Evolutionary conservation across 2,888 invertebrate species (phyloP).

Genomic region (Morpho helenor): DNA sequence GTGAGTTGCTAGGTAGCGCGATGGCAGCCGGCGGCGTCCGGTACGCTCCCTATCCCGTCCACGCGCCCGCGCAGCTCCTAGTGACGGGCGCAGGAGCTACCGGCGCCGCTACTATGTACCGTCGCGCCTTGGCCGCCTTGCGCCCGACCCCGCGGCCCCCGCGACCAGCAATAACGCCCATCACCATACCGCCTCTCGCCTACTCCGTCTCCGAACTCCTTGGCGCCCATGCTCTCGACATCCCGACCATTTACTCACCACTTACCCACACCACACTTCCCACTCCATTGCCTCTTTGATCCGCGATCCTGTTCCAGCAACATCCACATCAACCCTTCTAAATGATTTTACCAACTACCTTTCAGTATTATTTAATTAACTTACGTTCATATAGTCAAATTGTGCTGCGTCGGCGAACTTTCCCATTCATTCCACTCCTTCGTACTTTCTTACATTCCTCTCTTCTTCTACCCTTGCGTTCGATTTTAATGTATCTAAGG

Average conservation of each 20-base stretch:
- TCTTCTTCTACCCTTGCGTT: conserved; percentile 49
- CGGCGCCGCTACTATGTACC: conserved; percentile 61
- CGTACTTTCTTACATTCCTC: conserved; percentile 63
- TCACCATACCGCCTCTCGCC: conserved; percentile 63
- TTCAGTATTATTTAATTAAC: conserved; percentile 10
- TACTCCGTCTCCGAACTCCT: conserved; percentile 79
- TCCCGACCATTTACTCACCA: conserved; percentile 83
- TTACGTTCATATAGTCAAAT: conserved; percentile 11
- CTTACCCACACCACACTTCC: conserved; percentile 84
- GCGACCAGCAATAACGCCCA: conserved; percentile 59
- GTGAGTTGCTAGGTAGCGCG: conserved; percentile 95
- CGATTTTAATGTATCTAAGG: conserved; percentile 51
- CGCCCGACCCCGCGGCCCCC: conserved; percentile 62
- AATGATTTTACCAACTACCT: conserved; percentile 23
- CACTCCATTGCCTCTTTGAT: conserved; percentile 71
- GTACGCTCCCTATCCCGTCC: conserved; percentile 82
- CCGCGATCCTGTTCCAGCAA: conserved; percentile 73
- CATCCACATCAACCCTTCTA: conserved; percentile 71
- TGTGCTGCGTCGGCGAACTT: conserved; percentile 29
- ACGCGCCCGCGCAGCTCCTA: conserved; percentile 71
- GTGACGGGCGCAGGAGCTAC: conserved; percentile 56
- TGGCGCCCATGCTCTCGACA: conserved; percentile 85
- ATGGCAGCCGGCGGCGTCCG: conserved; percentile 79
- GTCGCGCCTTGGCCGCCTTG: conserved; percentile 65
- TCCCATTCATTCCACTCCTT: conserved; percentile 51